Evolutionary conservation across 2,888 invertebrate genomes (phyloP).

Genomic region (Andrena fulva): DNA sequence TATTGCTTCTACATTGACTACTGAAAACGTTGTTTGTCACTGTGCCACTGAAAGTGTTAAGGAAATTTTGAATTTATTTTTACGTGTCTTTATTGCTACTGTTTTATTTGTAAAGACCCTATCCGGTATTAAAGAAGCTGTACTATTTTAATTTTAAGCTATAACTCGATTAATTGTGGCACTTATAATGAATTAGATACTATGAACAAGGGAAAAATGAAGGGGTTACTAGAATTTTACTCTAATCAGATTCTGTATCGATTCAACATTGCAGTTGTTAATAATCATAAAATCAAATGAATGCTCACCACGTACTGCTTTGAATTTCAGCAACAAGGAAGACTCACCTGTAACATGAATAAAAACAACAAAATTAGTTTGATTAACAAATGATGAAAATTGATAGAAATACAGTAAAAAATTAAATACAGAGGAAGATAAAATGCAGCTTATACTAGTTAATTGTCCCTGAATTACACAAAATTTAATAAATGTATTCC

Average conservation of each 20-base stretch:
- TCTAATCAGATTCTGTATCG: not conserved
- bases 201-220: not conserved
- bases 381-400: slow-evolving; percentile 3
- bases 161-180: too few relatives aligned
- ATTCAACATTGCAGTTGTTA: slow-evolving; percentile 12
- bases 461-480: not conserved
- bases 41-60: too few relatives aligned
- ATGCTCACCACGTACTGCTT: not conserved
- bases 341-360: slow-evolving; percentile 32
- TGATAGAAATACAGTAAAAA: not conserved
- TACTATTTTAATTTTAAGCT: too few relatives aligned
- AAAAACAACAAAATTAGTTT: slow-evolving; percentile 34
- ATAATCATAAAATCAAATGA: slow-evolving; percentile 4
- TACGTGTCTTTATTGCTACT: too few relatives aligned
- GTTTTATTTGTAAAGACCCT: too few relatives aligned
- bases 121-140: too few relatives aligned
- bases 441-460: not conserved
- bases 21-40: too few relatives aligned
- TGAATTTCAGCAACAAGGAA: slow-evolving; percentile 1
- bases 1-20: too few relatives aligned
- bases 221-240: not conserved
- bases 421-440: not conserved
- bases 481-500: too few relatives aligned
- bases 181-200: not conserved
- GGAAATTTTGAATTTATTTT: too few relatives aligned